These are phyloP conservation scores for Chrysolina haemoptera DNA, from an alignment of 2,888 invertebrate species.

Conservation along the genomic window DNA sequence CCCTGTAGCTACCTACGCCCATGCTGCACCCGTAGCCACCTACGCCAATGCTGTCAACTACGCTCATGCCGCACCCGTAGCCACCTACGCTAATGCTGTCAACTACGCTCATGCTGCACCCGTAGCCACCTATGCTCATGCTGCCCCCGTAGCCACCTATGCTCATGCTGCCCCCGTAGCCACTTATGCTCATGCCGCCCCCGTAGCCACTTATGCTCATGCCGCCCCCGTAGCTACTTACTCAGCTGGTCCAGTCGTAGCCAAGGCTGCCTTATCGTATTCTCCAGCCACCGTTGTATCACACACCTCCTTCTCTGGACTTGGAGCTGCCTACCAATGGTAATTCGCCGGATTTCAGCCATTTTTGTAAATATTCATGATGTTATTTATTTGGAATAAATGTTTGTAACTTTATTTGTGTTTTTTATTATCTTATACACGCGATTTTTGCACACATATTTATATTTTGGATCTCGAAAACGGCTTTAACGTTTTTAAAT, in stretches of 20 bases:
- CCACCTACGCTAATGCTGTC: conserved; percentile 16
- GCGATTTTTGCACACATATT: too few species aligned
- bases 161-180: conserved; percentile 55
- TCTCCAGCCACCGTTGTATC: conserved; percentile 77
- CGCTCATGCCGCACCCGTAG: conserved; percentile 56
- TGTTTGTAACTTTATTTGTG: neutral
- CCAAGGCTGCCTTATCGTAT: conserved; percentile 70
- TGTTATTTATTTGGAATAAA: conserved; percentile 42
- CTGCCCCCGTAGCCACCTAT: conserved; percentile 46
- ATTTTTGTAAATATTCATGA: conserved; percentile 41
- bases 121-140: conserved; percentile 44
- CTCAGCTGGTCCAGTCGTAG: conserved; percentile 57
- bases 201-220: conserved; percentile 30
- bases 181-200: conserved; percentile 56
- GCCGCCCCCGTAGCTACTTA: conserved; percentile 47
- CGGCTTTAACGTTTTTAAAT: too few species aligned
- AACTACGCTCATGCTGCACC: conserved; percentile 40
- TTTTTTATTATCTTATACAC: neutral
- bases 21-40: conserved; percentile 40
- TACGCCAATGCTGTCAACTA: conserved; percentile 35
- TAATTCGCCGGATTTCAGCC: conserved; percentile 65
- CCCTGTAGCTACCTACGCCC: conserved; percentile 47
- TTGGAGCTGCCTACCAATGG: conserved; percentile 78
- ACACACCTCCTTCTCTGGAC: conserved; percentile 77
- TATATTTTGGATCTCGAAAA: too few species aligned